Percentiles rank a stretch among this genome's conserved stretches.
Evolutionary conservation across 2,888 invertebrate species (phyloP).

Genomic region (Crossocerus cetratus): DNA sequence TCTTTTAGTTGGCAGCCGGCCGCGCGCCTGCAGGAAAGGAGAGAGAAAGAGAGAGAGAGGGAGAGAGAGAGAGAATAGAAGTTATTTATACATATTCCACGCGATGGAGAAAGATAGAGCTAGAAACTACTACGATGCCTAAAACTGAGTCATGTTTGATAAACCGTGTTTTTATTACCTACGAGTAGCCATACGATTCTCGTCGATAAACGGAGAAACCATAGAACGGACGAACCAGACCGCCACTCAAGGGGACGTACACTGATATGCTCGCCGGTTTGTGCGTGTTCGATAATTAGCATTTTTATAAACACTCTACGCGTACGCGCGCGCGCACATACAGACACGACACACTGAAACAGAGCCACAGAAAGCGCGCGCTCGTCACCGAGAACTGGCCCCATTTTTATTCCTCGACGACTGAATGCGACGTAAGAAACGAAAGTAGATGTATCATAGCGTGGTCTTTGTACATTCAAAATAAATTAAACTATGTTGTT

Average conservation of each 20-base stretch:
- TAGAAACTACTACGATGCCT: background rate
- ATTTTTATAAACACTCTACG: too few species aligned
- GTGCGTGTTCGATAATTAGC: too few species aligned
- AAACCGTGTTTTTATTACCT: background rate
- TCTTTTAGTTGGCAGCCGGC: too few species aligned
- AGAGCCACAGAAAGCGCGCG: too few species aligned
- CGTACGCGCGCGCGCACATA: too few species aligned
- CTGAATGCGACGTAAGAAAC: conserved; percentile 39
- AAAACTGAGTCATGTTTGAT: background rate
- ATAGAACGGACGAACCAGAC: too few species aligned
- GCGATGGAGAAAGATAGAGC: too few species aligned
- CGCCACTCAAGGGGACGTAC: too few species aligned
- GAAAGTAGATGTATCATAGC: conserved; percentile 52
- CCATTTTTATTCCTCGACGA: conserved; percentile 45
- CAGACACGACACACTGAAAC: too few species aligned
- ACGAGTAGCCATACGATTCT: background rate
- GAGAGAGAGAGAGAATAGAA: background rate
- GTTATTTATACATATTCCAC: conserved; percentile 11
- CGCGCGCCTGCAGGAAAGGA: too few species aligned
- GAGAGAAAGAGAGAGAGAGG: too few species aligned
- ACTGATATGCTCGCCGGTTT: too few species aligned
- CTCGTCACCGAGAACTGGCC: conserved; percentile 28
- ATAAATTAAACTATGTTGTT: conserved; percentile 59
- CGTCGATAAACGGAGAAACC: background rate
- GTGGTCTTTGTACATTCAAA: conserved; percentile 57